Evolutionary conservation across 2,888 invertebrate genomes (phyloP), one percentile per base, ranked within the genome.

Genomic region (Neuroscelio doddi): DNA sequence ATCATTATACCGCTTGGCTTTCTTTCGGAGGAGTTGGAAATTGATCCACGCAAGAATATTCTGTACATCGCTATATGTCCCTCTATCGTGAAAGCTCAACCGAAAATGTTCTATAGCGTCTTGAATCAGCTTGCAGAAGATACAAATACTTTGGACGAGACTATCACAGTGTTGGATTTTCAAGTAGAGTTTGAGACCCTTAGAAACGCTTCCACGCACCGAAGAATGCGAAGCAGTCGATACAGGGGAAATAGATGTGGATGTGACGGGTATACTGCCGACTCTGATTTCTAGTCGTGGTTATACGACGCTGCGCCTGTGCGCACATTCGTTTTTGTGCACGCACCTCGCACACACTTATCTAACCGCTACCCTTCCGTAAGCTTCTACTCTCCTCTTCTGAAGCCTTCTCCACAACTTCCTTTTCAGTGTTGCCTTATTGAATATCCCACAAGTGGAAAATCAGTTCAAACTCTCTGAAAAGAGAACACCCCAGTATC

Each of bases 361-460:
- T 50, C 16, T 55, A 39, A 15, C 47, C 47, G 34, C 57, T 59
- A 61, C 70, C 73, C 62, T 56, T 67, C 64, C 67, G 56, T 66
- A 61, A 55, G 65, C 70, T 69, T 71, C 58, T 39, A 51, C 59
- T 59, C 68, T 63, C 55, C 47, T 64, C 58, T 49, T 46, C 62
- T 65, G 69, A 68, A 74, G 71, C 68, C 74, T 79, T 73, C 77
- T 78, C 69, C 67, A 70, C 69, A 61, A 69, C 73, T 78, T 79
- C 77, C 77, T 78, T 76, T 80, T 83, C 79, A 78, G 61, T 76
- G 76, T 76, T 80, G 77, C 79, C 75, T 82, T 83, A 83, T 83
- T 82, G 83, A 83, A 82, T 82, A 81, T 79, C 77, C 78, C 80
- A 75, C 78, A 74, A 81, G 80, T 80, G 81, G 81, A 80, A 80